Base-by-base conservation (phyloP, 2,113 vertebrate species). In the Electrona antarctica region DNA sequence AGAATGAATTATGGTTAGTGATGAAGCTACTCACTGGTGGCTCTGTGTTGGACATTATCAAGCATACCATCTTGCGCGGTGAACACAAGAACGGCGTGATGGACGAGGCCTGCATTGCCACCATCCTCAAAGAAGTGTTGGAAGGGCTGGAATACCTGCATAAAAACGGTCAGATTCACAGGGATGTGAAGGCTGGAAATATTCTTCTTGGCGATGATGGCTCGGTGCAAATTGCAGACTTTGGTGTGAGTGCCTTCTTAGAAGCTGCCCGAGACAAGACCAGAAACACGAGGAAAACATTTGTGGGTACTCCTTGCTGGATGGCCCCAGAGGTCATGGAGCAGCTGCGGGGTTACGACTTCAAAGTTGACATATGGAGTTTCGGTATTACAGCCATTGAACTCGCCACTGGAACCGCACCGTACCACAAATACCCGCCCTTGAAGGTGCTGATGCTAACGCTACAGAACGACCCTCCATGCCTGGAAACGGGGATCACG, bases 401-500 rank as follows among this genome's bases (percentile, higher is more conserved):
- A 79, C 85, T 99, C 76, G 98, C 98, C 45, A 98, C 97, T 0
- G 98, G 98, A 50, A 96, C 98, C 4, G 98, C 98, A 69, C 98
- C 98, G 28, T 99, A 99, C 80, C 98, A 99, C 87, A 99, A 99
- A 89, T 99, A 98, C 60, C 97, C 98, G 0, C 97, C 98, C 0
- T 98, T 99, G 98, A 99, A 98, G 94, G 98, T 99, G 78, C 91
- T 99, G 91, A 99, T 99, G 98, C 90, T 99, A 91, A 99, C 98
- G 3, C 88, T 99, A 81, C 98, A 99, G 83, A 99, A 99, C 0
- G 97, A 99, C 80, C 97, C 98, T 29, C 97, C 98, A 0, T 95
- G 93, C 78, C 91, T 99, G 90, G 98, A 99, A 91, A 99, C 98
- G 0, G 98, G 97, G 52, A 96, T 99, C 90, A 93, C 97, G 59